Conservation (phyloP, 2,113 vertebrate species). For the Xenus cinereus region DNA sequence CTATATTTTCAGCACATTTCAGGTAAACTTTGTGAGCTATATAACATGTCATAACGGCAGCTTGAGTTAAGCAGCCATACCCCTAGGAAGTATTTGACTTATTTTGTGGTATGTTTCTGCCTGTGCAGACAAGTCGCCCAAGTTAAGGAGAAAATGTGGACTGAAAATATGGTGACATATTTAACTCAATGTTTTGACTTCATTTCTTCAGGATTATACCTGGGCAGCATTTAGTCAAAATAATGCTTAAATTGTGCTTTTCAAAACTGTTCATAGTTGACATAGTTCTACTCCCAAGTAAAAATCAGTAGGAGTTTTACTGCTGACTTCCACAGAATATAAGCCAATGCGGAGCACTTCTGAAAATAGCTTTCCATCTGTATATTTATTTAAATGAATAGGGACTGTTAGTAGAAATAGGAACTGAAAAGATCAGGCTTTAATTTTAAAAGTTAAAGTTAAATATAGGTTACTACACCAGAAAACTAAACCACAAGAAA, state of each 20-base stretch:
- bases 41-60: background rate
- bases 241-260: background rate
- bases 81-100: background rate
- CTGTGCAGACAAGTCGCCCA: background rate
- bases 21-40: background rate
- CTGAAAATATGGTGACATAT: background rate
- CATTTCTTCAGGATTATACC: background rate
- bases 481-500: background rate
- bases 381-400: constrained; percentile 19
- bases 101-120: background rate
- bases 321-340: constrained; percentile 18
- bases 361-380: constrained; percentile 55
- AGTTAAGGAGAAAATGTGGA: background rate
- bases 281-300: background rate
- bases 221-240: background rate
- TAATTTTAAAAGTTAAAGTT: constrained; percentile 26
- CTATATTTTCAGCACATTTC: background rate
- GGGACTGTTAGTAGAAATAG: constrained; percentile 8
- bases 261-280: constrained; percentile 6
- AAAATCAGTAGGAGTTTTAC: constrained; percentile 39
- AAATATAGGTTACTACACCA: background rate
- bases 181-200: background rate
- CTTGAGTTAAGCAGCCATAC: background rate
- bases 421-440: constrained; percentile 7
- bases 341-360: constrained; percentile 12